Base-by-base conservation (phyloP, 2,888 invertebrate species). In the Sthenelais limicola region DNA sequence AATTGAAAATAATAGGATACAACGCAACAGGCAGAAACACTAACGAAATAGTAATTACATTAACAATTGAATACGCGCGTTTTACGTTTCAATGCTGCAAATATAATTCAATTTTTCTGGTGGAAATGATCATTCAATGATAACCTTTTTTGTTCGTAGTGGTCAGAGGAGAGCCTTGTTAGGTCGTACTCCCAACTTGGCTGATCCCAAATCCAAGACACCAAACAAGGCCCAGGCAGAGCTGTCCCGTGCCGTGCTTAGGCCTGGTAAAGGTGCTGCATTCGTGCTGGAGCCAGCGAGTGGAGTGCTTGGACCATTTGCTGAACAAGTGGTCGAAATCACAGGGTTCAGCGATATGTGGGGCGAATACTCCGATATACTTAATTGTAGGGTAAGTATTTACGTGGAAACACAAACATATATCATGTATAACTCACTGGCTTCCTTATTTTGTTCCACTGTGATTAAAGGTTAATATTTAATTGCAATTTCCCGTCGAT, bases 331-430 rank as follows among this genome's bases (percentile, higher is more conserved):
- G 1, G 78, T 86, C 47, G 85, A 86, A 52, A 72, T 87, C 26
- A 80, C 82, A 18, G 83, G 81, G 0, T 84, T 78, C 76, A 79
- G 78, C 73, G 83, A 87, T 74, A 86, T 86, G 83, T 87, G 87
- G 87, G 87, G 87, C 5, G 71, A 73, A 4, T 87, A 87, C 75
- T 68, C 72, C 7, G 87, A 87, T 75, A 80, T 76, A 26, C 62
- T 87, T 24, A 76, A 81, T 24, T 82, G 81, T 71, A 81, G 81
- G 81, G 86, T 86, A 72, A 62, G 72, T 66, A 5, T 28, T n/a
- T n/a, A n/a, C n/a, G n/a, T n/a, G n/a, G n/a, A n/a, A n/a, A n/a
- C n/a, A n/a, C n/a, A n/a, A n/a, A n/a, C n/a, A n/a, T n/a, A n/a
- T n/a, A n/a, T n/a, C n/a, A n/a, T n/a, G n/a, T n/a, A n/a, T n/a